phyloP scores from a whole-genome alignment of 2,888 invertebrate species.

The Cetonia aurata region DNA sequence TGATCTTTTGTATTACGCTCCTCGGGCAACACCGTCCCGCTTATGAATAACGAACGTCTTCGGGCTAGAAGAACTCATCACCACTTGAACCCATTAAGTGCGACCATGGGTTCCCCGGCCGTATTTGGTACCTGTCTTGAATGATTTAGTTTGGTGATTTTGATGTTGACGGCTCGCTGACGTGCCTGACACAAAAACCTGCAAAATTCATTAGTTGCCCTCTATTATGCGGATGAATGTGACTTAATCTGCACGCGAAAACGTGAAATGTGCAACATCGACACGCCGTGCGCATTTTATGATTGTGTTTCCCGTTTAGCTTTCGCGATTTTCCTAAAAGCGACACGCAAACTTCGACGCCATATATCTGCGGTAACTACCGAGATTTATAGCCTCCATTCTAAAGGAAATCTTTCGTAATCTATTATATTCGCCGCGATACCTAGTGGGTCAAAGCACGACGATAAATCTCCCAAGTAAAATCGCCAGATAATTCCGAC shows the following conservation, averaged over 20 bases:
- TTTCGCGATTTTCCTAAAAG: constrained; percentile 1
- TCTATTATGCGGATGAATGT: constrained; percentile 54
- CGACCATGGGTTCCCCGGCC: constrained; percentile 45
- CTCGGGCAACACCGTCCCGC: constrained; percentile 52
- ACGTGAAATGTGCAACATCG: no score
- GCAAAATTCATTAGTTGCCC: constrained; percentile 56
- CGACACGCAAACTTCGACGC: constrained; percentile 19
- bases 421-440: constrained; percentile 24
- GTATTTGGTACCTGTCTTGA: constrained; percentile 34
- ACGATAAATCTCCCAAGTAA: constrained; percentile 32
- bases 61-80: constrained; percentile 57
- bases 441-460: constrained; percentile 32
- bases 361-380: constrained; percentile 14
- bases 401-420: constrained; percentile 28
- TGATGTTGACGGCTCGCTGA: constrained; percentile 38
- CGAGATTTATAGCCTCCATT: constrained; percentile 31
- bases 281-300: no score
- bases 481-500: constrained; percentile 28
- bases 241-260: no score
- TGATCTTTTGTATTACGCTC: constrained; percentile 45
- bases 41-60: constrained; percentile 55
- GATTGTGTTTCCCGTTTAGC: no score
- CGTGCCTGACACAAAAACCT: constrained; percentile 29
- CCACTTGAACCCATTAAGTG: constrained; percentile 55
- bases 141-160: constrained; percentile 39